Conservation (phyloP, 2,113 vertebrate genomes). For the Rousettus leschenaultii region DNA sequence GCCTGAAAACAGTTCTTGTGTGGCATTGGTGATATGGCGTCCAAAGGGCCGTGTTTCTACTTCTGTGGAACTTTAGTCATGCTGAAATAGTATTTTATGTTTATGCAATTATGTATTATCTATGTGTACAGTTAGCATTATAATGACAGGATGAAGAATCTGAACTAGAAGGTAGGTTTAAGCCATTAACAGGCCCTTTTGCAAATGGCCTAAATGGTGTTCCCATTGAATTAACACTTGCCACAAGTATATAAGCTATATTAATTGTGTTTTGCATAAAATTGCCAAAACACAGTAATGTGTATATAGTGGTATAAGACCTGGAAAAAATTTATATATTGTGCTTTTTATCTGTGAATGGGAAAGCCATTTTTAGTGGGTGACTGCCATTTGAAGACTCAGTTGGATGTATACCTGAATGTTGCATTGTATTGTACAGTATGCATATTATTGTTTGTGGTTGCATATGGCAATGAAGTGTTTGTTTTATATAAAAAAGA, state of each 20-base stretch:
- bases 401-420: conserved; percentile 89
- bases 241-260: conserved; percentile 68
- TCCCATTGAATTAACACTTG: conserved; percentile 66
- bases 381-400: conserved; percentile 83
- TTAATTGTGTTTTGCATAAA: conserved; percentile 80
- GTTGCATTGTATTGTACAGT: conserved; percentile 90
- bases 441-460: conserved; percentile 88
- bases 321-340: conserved; percentile 83
- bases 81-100: conserved; percentile 71
- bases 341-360: conserved; percentile 91
- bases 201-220: conserved; percentile 70
- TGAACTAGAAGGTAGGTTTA: conserved; percentile 78
- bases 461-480: conserved; percentile 87
- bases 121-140: conserved; percentile 76
- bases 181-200: conserved; percentile 65
- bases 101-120: conserved; percentile 80
- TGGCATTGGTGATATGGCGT: conserved; percentile 74
- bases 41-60: conserved; percentile 77
- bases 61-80: conserved; percentile 75
- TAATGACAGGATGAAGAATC: conserved; percentile 65
- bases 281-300: conserved; percentile 82
- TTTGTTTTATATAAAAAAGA: conserved; percentile 89
- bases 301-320: conserved; percentile 80
- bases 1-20: conserved; percentile 46
- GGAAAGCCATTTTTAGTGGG: conserved; percentile 86